Base-by-base conservation (phyloP, 2,113 vertebrate genomes). In the Scomber scombrus region DNA sequence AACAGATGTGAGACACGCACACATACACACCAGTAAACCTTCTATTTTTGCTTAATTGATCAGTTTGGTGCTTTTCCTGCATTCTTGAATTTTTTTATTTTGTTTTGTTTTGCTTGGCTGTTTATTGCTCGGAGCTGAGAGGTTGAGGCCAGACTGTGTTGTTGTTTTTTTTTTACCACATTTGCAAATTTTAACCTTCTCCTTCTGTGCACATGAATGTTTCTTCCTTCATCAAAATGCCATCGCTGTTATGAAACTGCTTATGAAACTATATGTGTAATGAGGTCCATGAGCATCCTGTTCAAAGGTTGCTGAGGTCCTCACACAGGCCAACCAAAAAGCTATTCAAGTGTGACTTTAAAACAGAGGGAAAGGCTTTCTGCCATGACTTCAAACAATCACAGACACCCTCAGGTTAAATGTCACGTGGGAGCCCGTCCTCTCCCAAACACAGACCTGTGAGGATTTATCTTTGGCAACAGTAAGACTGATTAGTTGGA, bases 381-480 rank as follows among this genome's bases (percentile, higher is more conserved):
- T 26, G 31, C 45, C 40, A 60, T 21, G 21, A 50, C 46, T 31
- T 43, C 51, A 1, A 78, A 54, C 19, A 52, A 47, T 46, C 54
- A 46, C 51, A 63, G 18, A 73, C 23, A 56, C 71, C 67, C 74
- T 60, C 55, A 71, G 74, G 78, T 75, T 50, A 23, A 29, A 43
- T 55, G 29, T 87, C 69, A 58, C 65, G 85, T 71, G 76, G 74
- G 74, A 84, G 79, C 89, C 76, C 40, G 84, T 54, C 18, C n/a
- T 43, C 26, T 55, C 15, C 75, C 23, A 47, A 66, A 75, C 4
- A 19, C 40, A 75, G 54, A 55, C n/a, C 55, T 56, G 45, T 43
- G 50, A 31, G 15, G 54, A 82, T 83, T 83, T 79, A 68, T 61
- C 47, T 63, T 71, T 85, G 82, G 82, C 52, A 79, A 67, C 56